These are phyloP conservation scores for Sturnira hondurensis DNA, from an alignment of 2,113 vertebrate species.

Conservation along the genomic window DNA sequence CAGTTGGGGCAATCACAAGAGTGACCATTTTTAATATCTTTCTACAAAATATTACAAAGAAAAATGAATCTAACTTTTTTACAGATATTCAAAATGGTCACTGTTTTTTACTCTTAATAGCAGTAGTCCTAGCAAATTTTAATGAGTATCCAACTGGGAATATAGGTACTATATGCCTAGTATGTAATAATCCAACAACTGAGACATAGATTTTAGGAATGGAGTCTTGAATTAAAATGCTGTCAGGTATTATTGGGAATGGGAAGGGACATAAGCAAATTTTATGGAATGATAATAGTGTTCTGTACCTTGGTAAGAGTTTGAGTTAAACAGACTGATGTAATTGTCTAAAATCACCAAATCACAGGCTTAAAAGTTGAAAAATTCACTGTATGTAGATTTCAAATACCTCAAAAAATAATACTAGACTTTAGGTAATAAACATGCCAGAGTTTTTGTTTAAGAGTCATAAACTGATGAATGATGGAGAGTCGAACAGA, in stretches of 20 bases:
- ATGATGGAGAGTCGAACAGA: not conserved
- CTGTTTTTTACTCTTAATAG: not conserved
- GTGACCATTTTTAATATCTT: too few species aligned
- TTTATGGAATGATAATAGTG: not conserved
- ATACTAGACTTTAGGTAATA: not conserved
- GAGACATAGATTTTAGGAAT: not conserved
- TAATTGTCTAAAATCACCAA: not conserved
- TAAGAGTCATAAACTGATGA: not conserved
- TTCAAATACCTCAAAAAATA: slow-evolving; percentile 30
- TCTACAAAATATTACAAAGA: not conserved
- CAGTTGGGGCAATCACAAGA: too few species aligned
- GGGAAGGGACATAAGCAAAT: not conserved
- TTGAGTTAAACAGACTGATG: not conserved
- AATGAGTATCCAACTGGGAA: not conserved
- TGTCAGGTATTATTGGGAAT: not conserved
- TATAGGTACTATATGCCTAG: not conserved
- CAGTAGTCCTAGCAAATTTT: not conserved
- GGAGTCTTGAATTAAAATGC: not conserved
- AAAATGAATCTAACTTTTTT: not conserved
- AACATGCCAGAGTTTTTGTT: not conserved
- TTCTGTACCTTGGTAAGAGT: not conserved
- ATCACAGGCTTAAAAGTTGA: not conserved
- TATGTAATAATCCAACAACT: not conserved
- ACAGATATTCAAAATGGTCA: not conserved
- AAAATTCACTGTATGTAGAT: not conserved